Conservation (phyloP, 2,113 vertebrate genomes). For the Pedetes capensis region DNA sequence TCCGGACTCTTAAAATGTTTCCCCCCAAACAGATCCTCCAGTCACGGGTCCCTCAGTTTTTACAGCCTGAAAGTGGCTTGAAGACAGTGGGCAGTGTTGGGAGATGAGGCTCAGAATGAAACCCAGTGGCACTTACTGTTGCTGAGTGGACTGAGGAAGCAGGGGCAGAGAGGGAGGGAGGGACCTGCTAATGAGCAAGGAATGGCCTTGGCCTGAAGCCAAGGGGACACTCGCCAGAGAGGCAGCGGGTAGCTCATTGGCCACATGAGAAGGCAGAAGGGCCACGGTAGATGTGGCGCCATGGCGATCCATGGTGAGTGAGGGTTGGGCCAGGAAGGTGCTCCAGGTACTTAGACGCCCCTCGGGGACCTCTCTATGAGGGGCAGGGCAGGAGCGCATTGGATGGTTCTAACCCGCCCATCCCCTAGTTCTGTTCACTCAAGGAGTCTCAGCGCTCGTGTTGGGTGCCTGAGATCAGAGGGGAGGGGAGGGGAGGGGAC, state of each 20-base stretch:
- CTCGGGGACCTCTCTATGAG: no score
- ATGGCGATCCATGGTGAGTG: rapidly evolving
- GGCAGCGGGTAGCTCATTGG: not conserved
- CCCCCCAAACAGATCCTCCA: no score
- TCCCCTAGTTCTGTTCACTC: rapidly evolving
- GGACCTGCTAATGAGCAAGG: not conserved
- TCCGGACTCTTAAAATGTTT: not conserved
- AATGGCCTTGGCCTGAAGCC: not conserved
- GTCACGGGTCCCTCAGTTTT: not conserved
- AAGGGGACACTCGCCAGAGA: not conserved
- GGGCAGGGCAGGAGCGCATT: no score
- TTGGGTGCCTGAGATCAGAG: rapidly evolving
- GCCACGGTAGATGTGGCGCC: rapidly evolving
- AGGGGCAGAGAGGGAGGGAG: not conserved
- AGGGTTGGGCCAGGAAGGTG: rapidly evolving
- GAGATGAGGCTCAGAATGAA: not conserved
- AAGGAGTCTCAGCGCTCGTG: rapidly evolving
- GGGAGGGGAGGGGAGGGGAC: rapidly evolving
- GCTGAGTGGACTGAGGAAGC: rapidly evolving
- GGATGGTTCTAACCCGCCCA: no score
- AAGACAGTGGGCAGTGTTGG: not conserved
- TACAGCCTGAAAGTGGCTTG: rapidly evolving
- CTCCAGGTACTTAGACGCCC: rapidly evolving
- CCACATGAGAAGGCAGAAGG: not conserved
- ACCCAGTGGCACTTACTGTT: rapidly evolving